phyloP scores from a whole-genome alignment of 2,113 vertebrate species.

The Alosa alosa region DNA sequence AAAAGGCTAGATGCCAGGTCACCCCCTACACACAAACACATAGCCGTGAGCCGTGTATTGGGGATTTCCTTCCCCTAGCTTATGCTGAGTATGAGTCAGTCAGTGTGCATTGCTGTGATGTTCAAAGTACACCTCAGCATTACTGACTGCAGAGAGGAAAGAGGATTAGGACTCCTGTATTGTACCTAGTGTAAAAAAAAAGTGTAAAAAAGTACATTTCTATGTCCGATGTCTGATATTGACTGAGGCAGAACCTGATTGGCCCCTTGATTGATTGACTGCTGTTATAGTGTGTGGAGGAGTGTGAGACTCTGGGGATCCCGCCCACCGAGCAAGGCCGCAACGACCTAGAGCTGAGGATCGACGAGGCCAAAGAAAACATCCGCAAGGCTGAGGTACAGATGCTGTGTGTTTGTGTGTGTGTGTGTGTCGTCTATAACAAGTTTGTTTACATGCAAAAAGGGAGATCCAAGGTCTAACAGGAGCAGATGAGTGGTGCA shows the following conservation, averaged over 20 bases:
- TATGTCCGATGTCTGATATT: too few relatives aligned
- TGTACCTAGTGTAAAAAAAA: too few relatives aligned
- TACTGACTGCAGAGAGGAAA: not conserved
- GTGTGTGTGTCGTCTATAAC: not conserved
- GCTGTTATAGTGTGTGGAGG: slow-evolving; percentile 78
- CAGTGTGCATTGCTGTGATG: too few relatives aligned
- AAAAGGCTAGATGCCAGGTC: not conserved
- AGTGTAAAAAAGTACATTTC: too few relatives aligned
- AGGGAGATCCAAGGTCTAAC: too few relatives aligned
- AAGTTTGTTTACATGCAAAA: not conserved
- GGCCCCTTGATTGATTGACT: slow-evolving; percentile 15
- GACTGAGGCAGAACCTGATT: not conserved
- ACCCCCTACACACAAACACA: not conserved
- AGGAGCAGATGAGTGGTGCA: too few relatives aligned
- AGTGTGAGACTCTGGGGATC: slow-evolving; percentile 85
- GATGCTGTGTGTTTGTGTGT: not conserved
- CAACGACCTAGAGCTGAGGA: slow-evolving; percentile 88
- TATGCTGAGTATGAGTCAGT: too few relatives aligned
- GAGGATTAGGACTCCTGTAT: not conserved
- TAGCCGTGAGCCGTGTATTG: not conserved
- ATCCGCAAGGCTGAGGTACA: slow-evolving; percentile 94
- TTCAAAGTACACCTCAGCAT: not conserved
- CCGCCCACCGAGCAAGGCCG: slow-evolving; percentile 84
- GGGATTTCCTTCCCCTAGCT: too few relatives aligned
- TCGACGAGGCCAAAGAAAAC: slow-evolving; percentile 90